Conservation (phyloP, 2,113 vertebrate genomes). For the Hiodon alosoides region DNA sequence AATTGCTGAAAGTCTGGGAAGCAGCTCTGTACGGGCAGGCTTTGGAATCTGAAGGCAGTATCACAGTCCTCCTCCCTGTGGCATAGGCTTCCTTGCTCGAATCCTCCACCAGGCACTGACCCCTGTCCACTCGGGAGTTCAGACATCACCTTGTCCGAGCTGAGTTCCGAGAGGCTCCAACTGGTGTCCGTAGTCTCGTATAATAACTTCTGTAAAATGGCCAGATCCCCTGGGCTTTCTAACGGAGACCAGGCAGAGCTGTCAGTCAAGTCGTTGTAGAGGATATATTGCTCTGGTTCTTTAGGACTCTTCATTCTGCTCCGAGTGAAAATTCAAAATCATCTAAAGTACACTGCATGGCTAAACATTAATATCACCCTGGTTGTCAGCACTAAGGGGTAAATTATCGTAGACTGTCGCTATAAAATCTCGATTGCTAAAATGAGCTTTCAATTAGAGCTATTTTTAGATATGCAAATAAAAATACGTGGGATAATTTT, state of each 20-base stretch:
- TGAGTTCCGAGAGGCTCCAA: slow-evolving; percentile 6
- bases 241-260: neutral
- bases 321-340: neutral
- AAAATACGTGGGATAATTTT: too few relatives aligned
- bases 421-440: too few relatives aligned
- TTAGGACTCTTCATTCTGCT: slow-evolving; percentile 3
- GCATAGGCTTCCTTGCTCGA: neutral
- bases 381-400: too few relatives aligned
- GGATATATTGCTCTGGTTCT: slow-evolving; percentile 2
- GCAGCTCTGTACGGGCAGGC: slow-evolving; percentile 14
- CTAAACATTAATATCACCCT: neutral
- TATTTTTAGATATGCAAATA: too few relatives aligned
- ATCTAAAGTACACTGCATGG: neutral
- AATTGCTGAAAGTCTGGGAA: slow-evolving; percentile 13
- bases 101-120: slow-evolving; percentile 11
- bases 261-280: neutral
- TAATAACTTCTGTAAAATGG: slow-evolving; percentile 1
- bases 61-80: neutral
- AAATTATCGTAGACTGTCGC: too few relatives aligned
- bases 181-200: neutral
- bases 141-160: slow-evolving; percentile 5
- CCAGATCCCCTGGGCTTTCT: slow-evolving; percentile 4
- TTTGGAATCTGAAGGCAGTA: slow-evolving; percentile 13
- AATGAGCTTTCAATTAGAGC: too few relatives aligned
- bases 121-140: neutral